Evolutionary conservation across 2,888 invertebrate species (phyloP), one percentile per base, ranked within the genome.

Genomic region (Platerodrilus igneus): DNA sequence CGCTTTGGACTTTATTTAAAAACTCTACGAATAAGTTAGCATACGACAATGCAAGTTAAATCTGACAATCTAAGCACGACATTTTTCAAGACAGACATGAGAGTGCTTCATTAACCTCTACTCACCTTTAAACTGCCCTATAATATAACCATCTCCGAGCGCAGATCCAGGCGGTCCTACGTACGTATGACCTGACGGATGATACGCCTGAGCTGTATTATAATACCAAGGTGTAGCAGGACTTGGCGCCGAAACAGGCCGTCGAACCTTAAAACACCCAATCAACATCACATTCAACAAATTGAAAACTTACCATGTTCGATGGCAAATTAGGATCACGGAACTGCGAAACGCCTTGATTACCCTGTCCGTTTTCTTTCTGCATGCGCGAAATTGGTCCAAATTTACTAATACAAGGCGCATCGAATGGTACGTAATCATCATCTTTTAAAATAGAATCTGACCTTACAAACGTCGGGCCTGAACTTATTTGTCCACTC

Each of bases 371-470:
- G 14, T 45, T 53, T 10, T 58, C 58, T 45, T 60, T 59, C 16
- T 51, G 54, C 68, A 67, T 69, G 22, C 77, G 67, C 1, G 81
- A 81, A 50, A 83, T 83, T 1, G 83, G 82, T 2, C 82, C 83
- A 58, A 76, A 83, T 63, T 80, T 81, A 49, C 78, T 80, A 10
- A 78, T 76, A 14, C 77, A 69, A 1, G 80, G 77, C 18, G 76
- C 71, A 56, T 80, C 81, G 60, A 80, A 81, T 4, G 81, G 81
- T 36, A 81, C 77, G 56, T 80, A 78, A 54, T 79, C 78, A 53
- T 80, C 81, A 47, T 79, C 77, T 20, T 75, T 72, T 29, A 77
- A 57, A 46, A 76, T 71, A 1, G 75, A 71, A 57, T 77, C 76
- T 11, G 75, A 71, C 35, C 75, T 66, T 5, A 72, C 71, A 51